phyloP scores from a whole-genome alignment of 2,888 invertebrate genomes.

The Orgyia antiqua region DNA sequence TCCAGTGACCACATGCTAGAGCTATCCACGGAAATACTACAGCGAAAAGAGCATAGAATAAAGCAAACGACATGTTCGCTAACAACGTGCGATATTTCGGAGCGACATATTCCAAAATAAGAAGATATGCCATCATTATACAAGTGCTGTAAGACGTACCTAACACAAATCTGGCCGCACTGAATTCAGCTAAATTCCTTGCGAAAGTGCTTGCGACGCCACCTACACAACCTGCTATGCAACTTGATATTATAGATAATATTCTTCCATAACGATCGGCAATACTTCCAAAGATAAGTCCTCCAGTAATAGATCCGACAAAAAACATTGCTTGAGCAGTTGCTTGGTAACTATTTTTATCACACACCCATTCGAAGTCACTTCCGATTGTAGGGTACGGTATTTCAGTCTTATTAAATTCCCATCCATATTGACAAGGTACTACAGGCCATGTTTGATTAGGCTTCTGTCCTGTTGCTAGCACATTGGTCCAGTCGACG shows the following conservation, averaged over 20 bases:
- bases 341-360: slow-evolving; percentile 50
- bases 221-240: slow-evolving; percentile 40
- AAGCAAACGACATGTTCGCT: slow-evolving; percentile 42
- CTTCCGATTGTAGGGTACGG: slow-evolving; percentile 53
- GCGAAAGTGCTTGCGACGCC: slow-evolving; percentile 42
- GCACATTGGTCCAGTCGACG: slow-evolving; percentile 46
- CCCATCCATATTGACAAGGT: slow-evolving; percentile 51
- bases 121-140: slow-evolving; percentile 48
- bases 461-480: slow-evolving; percentile 28
- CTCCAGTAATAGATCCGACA: slow-evolving; percentile 46
- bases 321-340: slow-evolving; percentile 52
- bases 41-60: slow-evolving; percentile 41
- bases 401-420: slow-evolving; percentile 49
- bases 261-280: slow-evolving; percentile 49
- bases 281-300: slow-evolving; percentile 46
- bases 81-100: slow-evolving; percentile 50
- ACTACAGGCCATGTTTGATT: slow-evolving; percentile 36
- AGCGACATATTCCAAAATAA: slow-evolving; percentile 49
- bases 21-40: slow-evolving; percentile 45
- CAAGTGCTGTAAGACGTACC: slow-evolving; percentile 54
- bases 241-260: slow-evolving; percentile 40
- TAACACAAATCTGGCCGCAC: slow-evolving; percentile 43
- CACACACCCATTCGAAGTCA: slow-evolving; percentile 52
- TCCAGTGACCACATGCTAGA: slow-evolving; percentile 49
- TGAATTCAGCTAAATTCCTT: slow-evolving; percentile 38